Base-by-base conservation (phyloP, 2,888 invertebrate genomes). In the Euphydryas editha region DNA sequence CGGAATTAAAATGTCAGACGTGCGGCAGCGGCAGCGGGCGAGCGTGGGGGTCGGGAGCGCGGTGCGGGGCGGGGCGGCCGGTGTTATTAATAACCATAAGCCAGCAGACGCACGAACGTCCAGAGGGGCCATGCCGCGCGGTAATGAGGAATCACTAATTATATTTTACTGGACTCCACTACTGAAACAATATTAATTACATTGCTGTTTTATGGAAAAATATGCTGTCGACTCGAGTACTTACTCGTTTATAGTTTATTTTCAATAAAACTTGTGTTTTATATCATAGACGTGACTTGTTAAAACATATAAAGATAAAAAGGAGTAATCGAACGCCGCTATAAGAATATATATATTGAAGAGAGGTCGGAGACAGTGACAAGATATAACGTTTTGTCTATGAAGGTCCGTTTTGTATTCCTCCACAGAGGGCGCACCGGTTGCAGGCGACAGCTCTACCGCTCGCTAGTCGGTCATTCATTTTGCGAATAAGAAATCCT, bases 61-160 rank as follows among this genome's bases (percentile, higher is more conserved):
- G 81, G 81, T 82, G 71, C 62, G 69, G 71, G 83, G 72, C 62
- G 69, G 71, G 76, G 71, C 73, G 78, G 84, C 82, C 83, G 84
- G 87, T 85, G 92, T 91, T 92, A 92, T 92, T 92, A 92, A 92
- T 92, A 92, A 92, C 92, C 92, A 92, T 92, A 92, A 92, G 92
- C 92, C 90, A 84, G 88, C 88, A 91, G 92, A 92, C 91, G 92
- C 91, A 92, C 90, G 92, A 91, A 91, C 90, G 91, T 91, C 91
- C 92, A 92, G 92, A 92, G 92, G 90, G 92, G 92, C 90, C 92
- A 78, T 73, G 85, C 86, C 86, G 87, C 86, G 85, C 89, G 80
- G 86, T 92, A 92, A 92, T 92, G 91, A 92, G 90, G 90, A 92
- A 91, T 92, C 92, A 88, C 92, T 92, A 92, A 92, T 92, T 92